A percentile compares a stretch with the other conserved stretches of the same genome.
Conservation (phyloP, 1,140 invertebrate species). For the Macrocentrus cingulum region DNA sequence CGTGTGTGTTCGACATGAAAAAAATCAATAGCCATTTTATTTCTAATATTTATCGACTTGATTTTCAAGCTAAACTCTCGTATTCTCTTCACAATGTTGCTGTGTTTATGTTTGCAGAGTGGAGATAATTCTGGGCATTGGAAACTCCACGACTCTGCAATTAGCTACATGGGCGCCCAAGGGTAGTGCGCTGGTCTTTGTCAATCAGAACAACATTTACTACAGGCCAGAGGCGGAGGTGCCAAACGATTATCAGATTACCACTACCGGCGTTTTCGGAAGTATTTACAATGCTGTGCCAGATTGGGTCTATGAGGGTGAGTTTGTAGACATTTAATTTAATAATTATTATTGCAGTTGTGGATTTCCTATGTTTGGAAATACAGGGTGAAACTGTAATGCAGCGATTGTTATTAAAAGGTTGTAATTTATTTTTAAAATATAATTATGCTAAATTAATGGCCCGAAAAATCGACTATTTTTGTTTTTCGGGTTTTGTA, state of each 20-base stretch:
- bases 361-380: too few relatives aligned
- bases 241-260: conserved; percentile 58
- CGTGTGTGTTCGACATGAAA: conserved; percentile 15
- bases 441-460: too few relatives aligned
- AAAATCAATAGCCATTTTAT: conserved; percentile 10
- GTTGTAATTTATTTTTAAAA: too few relatives aligned
- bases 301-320: conserved; percentile 83
- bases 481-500: too few relatives aligned
- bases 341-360: too few relatives aligned
- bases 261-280: conserved; percentile 57
- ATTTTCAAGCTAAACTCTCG: background rate
- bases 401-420: too few relatives aligned
- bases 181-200: conserved; percentile 73
- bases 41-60: conserved; percentile 5
- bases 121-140: conserved; percentile 46
- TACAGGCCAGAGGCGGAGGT: conserved; percentile 62
- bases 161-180: conserved; percentile 73
- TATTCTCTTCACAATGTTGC: background rate
- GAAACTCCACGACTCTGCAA: conserved; percentile 62
- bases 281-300: conserved; percentile 74
- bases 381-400: too few relatives aligned
- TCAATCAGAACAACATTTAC: conserved; percentile 81
- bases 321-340: too few relatives aligned
- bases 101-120: conserved; percentile 35
- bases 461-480: too few relatives aligned